Evolutionary conservation across 1,140 invertebrate genomes (phyloP).

Genomic region (Conus betulinus): DNA sequence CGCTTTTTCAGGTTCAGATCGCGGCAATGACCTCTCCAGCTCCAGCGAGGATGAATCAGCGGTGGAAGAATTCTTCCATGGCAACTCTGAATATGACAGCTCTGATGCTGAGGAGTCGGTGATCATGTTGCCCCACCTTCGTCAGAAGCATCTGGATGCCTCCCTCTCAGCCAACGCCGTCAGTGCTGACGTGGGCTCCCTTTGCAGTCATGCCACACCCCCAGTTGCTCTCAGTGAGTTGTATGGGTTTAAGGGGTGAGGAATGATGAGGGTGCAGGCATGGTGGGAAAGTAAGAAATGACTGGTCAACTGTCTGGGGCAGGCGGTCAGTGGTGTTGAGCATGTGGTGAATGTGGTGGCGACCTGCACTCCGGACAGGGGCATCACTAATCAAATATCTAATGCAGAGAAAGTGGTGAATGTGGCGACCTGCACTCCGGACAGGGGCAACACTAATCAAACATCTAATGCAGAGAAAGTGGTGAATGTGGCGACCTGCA

Average conservation of each 20-base stretch:
- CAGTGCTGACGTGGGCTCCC: conserved; percentile 57
- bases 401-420: too few relatives aligned
- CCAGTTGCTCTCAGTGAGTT: conserved; percentile 39
- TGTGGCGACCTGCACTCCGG: too few relatives aligned
- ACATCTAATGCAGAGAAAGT: too few relatives aligned
- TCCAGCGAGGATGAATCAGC: conserved; percentile 38
- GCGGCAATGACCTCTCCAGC: conserved; percentile 23
- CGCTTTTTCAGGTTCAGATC: conserved; percentile 25
- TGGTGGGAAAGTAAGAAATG: too few relatives aligned
- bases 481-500: too few relatives aligned
- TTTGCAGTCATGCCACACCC: conserved; percentile 59
- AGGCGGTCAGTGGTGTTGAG: too few relatives aligned
- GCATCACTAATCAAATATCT: too few relatives aligned
- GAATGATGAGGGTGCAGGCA: neutral
- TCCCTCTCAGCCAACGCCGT: conserved; percentile 55
- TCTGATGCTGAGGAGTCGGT: conserved; percentile 66
- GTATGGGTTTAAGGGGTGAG: neutral
- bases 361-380: too few relatives aligned
- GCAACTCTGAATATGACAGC: conserved; percentile 52
- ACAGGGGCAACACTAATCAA: too few relatives aligned
- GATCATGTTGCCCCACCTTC: conserved; percentile 65
- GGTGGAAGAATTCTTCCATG: conserved; percentile 10
- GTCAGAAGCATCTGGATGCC: conserved; percentile 54
- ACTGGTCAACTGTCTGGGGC: too few relatives aligned
- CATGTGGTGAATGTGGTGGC: too few relatives aligned